A percentile compares a stretch with the other conserved stretches of the same genome.
Conservation (phyloP, 2,888 invertebrate genomes). For the Kryphioiulus occultus region DNA sequence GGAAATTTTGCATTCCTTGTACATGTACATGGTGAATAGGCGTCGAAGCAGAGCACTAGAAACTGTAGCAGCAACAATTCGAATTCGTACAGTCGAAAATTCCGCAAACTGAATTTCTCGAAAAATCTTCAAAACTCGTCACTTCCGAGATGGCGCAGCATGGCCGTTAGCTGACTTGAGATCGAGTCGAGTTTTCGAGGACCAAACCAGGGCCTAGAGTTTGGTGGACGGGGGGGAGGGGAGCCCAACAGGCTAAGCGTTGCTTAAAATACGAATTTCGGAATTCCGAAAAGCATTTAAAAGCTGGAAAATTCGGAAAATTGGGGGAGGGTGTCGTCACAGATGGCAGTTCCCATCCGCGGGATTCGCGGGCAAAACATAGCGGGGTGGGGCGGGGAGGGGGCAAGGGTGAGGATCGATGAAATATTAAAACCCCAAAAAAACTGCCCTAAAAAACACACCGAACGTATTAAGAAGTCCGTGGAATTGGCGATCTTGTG, state of each 20-base stretch:
- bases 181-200: neutral
- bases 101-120: neutral
- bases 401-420: constrained; percentile 3
- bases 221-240: neutral
- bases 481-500: neutral
- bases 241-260: too few species aligned
- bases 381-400: neutral
- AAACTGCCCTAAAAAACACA: neutral
- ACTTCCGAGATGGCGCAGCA: neutral
- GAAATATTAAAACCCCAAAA: constrained; percentile 27
- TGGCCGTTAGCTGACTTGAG: neutral
- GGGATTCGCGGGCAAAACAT: neutral
- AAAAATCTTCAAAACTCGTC: neutral
- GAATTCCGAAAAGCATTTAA: neutral
- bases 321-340: neutral
- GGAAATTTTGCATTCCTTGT: constrained; percentile 55
- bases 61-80: neutral
- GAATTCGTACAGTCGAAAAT: neutral
- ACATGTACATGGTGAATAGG: constrained; percentile 53
- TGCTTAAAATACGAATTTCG: neutral
- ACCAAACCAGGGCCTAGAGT: neutral
- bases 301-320: neutral
- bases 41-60: neutral
- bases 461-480: neutral
- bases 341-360: neutral